These are phyloP conservation scores for Melopsittacus undulatus DNA, from an alignment of 2,797 vertebrate species.

Conservation along the genomic window DNA sequence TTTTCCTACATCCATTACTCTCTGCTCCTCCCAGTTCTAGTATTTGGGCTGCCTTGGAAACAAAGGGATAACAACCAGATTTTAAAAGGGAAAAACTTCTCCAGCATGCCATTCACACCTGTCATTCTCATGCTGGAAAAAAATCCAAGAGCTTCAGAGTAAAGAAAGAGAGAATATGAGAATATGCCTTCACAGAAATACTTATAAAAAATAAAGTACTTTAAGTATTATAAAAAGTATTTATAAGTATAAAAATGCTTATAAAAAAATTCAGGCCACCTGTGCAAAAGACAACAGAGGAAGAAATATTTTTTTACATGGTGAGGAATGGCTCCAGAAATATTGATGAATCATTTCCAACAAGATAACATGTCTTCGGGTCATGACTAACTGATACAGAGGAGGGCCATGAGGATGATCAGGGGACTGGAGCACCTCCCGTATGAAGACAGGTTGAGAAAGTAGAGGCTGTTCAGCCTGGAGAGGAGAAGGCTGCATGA, in stretches of 20 bases:
- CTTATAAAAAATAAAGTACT: neutral
- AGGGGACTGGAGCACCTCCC: no score
- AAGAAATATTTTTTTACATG: neutral
- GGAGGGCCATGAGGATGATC: no score
- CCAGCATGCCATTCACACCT: neutral
- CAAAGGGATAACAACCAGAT: neutral
- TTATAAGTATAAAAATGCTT: neutral
- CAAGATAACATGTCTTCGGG: neutral
- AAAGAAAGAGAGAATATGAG: neutral
- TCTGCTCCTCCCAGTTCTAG: neutral
- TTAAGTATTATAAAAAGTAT: neutral
- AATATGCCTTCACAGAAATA: neutral
- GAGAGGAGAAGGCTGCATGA: no score
- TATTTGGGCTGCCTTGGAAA: neutral
- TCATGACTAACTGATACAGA: neutral
- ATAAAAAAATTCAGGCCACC: neutral
- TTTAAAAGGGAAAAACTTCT: neutral
- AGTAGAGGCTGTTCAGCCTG: no score
- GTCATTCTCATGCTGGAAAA: neutral
- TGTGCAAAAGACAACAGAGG: neutral
- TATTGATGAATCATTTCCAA: neutral
- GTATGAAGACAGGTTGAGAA: no score
- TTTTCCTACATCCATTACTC: neutral
- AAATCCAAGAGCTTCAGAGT: neutral
- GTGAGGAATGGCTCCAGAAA: neutral